Percentiles rank a stretch among this genome's conserved stretches.
phyloP scores from a whole-genome alignment of 2,888 invertebrate species.

The Apotomis turbidana region DNA sequence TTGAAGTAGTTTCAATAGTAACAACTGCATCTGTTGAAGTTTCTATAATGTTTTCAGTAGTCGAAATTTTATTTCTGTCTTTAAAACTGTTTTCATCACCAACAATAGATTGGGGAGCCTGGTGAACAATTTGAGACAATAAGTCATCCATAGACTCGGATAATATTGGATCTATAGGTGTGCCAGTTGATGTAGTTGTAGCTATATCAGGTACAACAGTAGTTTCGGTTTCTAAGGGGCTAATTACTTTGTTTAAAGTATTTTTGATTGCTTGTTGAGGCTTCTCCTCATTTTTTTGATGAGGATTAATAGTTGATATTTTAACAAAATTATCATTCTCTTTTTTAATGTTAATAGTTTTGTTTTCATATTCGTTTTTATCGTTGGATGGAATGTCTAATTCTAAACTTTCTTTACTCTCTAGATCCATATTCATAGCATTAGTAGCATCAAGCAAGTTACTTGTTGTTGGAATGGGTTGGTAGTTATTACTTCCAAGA shows the following conservation, averaged over 20 bases:
- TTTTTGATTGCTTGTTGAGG: slow-evolving; percentile 40
- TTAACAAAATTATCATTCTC: slow-evolving; percentile 67
- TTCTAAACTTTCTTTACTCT: slow-evolving; percentile 76
- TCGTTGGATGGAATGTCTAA: slow-evolving; percentile 67
- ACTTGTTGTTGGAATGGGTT: slow-evolving; percentile 67
- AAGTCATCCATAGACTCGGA: slow-evolving; percentile 78
- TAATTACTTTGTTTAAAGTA: slow-evolving; percentile 45
- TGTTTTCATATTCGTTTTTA: slow-evolving; percentile 51
- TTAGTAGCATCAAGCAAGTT: slow-evolving; percentile 66
- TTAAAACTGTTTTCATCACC: slow-evolving; percentile 39
- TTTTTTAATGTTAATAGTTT: slow-evolving; percentile 46
- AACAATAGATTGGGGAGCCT: slow-evolving; percentile 59
- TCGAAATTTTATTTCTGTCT: slow-evolving; percentile 43
- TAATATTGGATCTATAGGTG: slow-evolving; percentile 71
- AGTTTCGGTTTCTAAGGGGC: slow-evolving; percentile 45
- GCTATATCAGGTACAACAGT: slow-evolving; percentile 46
- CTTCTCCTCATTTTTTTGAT: slow-evolving; percentile 49
- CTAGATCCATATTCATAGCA: slow-evolving; percentile 59
- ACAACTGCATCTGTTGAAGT: slow-evolving; percentile 47
- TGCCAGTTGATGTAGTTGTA: slow-evolving; percentile 48
- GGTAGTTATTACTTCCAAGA: slow-evolving; percentile 64
- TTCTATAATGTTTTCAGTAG: slow-evolving; percentile 52
- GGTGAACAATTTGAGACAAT: slow-evolving; percentile 76
- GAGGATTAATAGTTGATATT: slow-evolving; percentile 73
- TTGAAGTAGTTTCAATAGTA: slow-evolving; percentile 38